Percentiles rank a stretch among this genome's conserved stretches.
Evolutionary conservation across 2,797 vertebrate genomes (phyloP).

Genomic region (Chelonia mydas): DNA sequence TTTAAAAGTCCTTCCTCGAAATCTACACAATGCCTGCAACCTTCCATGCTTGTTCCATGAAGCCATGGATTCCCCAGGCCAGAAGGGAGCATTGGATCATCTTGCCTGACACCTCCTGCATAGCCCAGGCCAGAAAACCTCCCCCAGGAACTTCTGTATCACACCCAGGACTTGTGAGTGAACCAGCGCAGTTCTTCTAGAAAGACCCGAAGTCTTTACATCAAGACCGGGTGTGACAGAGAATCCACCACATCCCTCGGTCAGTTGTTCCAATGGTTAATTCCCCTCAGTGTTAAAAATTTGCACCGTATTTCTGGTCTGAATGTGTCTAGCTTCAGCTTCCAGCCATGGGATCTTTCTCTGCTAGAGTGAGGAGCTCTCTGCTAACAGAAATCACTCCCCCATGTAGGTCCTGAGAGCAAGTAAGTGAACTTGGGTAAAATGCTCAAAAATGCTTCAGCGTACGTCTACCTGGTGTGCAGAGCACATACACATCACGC

Average conservation of each 20-base stretch:
- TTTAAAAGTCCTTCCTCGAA: not conserved
- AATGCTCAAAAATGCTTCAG: too few relatives aligned
- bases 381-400: too few relatives aligned
- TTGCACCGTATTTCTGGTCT: too few relatives aligned
- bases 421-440: too few relatives aligned
- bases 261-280: not conserved
- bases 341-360: too few relatives aligned
- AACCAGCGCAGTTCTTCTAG: fast-evolving
- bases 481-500: too few relatives aligned
- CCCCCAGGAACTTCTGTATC: not conserved
- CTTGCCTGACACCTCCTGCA: not conserved
- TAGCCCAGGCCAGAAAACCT: not conserved
- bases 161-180: fast-evolving
- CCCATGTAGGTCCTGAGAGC: too few relatives aligned
- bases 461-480: too few relatives aligned
- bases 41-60: not conserved
- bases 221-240: not conserved
- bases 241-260: not conserved
- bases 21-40: too few relatives aligned
- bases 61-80: too few relatives aligned
- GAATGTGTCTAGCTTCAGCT: too few relatives aligned
- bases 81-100: not conserved
- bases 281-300: not conserved
- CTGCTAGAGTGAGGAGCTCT: too few relatives aligned
- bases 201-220: not conserved